These are phyloP conservation scores for Cirrhinus molitorella DNA, from an alignment of 2,797 vertebrate species.

Conservation along the genomic window DNA sequence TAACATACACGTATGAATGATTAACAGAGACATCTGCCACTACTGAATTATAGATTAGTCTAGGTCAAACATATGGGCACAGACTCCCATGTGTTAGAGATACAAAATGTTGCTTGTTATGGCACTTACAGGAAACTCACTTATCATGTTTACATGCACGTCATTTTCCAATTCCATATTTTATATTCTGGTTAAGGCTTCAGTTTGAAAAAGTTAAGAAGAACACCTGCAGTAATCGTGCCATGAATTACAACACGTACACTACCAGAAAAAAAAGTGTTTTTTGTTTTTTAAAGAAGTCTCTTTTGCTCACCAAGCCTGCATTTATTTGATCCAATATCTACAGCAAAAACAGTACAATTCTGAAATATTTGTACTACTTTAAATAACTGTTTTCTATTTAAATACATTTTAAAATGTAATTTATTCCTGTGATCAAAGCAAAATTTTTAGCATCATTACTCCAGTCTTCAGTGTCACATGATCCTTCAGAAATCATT, in stretches of 20 bases:
- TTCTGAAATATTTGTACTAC: no score
- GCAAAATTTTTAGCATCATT: no score
- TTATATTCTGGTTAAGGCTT: not conserved
- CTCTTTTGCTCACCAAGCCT: no score
- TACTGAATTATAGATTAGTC: constrained; percentile 84
- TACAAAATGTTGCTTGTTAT: constrained; percentile 77
- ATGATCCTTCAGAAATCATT: no score
- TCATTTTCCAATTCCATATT: constrained; percentile 64
- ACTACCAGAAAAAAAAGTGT: no score
- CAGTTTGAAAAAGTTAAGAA: not conserved
- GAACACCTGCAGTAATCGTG: not conserved
- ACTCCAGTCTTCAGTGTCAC: no score
- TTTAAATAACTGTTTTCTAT: no score
- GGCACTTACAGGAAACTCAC: constrained; percentile 38
- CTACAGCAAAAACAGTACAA: no score
- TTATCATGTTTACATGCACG: not conserved
- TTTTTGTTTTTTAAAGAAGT: no score
- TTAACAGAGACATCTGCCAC: constrained; percentile 83
- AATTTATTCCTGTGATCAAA: no score
- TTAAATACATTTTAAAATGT: no score
- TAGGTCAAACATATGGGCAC: constrained; percentile 80
- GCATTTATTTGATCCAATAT: no score
- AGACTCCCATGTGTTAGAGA: constrained; percentile 76
- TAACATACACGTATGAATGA: constrained; percentile 79
- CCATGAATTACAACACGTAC: not conserved